Evolutionary conservation across 2,113 vertebrate genomes (phyloP).

Genomic region (Micromys minutus): DNA sequence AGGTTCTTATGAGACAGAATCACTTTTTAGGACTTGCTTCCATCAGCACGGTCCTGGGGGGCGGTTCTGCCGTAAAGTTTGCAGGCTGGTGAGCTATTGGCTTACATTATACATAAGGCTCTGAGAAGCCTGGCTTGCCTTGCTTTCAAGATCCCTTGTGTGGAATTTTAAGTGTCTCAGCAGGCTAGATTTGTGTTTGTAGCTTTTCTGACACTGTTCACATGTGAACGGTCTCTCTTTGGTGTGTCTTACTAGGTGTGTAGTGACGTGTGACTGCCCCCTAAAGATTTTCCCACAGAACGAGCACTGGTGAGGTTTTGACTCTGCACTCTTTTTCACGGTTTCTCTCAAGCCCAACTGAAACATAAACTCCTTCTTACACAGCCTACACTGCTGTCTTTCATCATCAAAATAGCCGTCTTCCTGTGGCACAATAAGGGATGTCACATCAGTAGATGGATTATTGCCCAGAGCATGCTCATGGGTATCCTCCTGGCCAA

Average conservation of each 20-base stretch:
- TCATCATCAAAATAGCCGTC: no score
- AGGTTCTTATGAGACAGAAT: not conserved
- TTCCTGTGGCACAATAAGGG: not conserved
- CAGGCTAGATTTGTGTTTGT: conserved; percentile 16
- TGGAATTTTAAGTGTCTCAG: not conserved
- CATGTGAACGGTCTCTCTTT: not conserved
- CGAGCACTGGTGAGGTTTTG: not conserved
- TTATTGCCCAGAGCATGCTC: not conserved
- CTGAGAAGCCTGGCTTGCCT: not conserved
- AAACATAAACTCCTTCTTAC: not conserved
- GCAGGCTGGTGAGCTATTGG: not conserved
- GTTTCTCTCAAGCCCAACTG: not conserved
- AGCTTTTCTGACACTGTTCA: conserved; percentile 12
- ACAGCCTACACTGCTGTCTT: not conserved
- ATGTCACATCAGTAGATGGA: not conserved
- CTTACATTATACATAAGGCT: not conserved
- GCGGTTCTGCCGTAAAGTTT: not conserved
- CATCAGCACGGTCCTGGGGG: not conserved
- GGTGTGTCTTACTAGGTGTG: not conserved
- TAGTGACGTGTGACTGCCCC: not conserved
- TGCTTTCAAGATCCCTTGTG: not conserved
- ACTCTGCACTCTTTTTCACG: not conserved
- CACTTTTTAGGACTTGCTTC: not conserved
- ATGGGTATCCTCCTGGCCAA: not conserved
- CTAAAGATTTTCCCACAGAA: conserved; percentile 5